These are phyloP conservation scores for Zaprionus bogoriensis DNA, from an alignment of 2,888 invertebrate genomes.

Conservation along the genomic window DNA sequence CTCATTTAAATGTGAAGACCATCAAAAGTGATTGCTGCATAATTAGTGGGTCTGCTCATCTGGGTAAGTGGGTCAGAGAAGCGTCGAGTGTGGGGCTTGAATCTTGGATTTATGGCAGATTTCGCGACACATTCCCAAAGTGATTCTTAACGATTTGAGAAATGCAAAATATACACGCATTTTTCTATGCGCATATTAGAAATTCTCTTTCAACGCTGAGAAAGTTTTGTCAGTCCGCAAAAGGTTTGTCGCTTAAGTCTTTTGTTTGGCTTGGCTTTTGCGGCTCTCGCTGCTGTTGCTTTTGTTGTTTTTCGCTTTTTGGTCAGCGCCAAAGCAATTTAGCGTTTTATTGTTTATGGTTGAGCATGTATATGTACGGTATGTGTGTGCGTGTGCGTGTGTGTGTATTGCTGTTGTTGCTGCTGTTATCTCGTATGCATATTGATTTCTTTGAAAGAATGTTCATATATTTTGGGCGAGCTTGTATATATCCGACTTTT, in stretches of 20 bases:
- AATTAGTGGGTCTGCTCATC: constrained; percentile 55
- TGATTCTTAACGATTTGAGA: constrained; percentile 31
- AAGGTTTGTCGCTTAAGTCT: constrained; percentile 73
- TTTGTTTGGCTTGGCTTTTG: constrained; percentile 50
- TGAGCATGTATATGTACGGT: constrained; percentile 5
- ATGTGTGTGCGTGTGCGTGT: constrained; percentile 5
- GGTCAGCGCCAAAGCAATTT: constrained; percentile 39
- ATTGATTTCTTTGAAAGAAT: constrained; percentile 62
- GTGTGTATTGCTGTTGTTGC: constrained; percentile 19
- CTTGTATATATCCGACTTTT: not conserved
- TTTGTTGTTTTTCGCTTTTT: constrained; percentile 38
- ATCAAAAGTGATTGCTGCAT: constrained; percentile 42
- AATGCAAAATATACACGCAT: constrained; percentile 31
- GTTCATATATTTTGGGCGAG: constrained; percentile 2
- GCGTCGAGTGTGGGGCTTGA: not conserved
- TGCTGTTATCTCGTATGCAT: constrained; percentile 34
- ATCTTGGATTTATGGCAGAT: constrained; percentile 33
- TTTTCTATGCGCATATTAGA: constrained; percentile 25
- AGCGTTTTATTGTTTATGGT: constrained; percentile 46
- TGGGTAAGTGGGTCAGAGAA: constrained; percentile 38
- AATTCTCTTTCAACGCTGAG: constrained; percentile 48
- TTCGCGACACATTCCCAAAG: constrained; percentile 20
- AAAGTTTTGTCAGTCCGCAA: constrained; percentile 56
- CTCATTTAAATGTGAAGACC: constrained; percentile 16
- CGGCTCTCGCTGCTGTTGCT: constrained; percentile 16